Conservation (phyloP, 2,113 vertebrate species). For the Phrynocephalus versicolor region DNA sequence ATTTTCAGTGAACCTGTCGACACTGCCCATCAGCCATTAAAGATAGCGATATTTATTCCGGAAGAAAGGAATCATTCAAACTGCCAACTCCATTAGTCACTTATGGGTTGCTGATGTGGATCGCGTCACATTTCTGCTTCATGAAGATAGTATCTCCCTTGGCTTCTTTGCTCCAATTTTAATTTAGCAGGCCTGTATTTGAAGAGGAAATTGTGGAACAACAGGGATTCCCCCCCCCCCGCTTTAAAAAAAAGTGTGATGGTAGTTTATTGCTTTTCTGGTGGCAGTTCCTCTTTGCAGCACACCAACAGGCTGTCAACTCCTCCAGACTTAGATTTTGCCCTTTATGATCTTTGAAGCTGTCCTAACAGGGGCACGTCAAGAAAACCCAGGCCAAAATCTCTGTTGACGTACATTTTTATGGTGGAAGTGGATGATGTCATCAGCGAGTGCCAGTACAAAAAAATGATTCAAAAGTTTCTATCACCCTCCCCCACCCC, state of each 20-base stretch:
- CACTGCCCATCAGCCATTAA: neutral
- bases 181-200: too few relatives aligned
- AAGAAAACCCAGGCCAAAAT: neutral
- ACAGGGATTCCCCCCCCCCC: slow-evolving; percentile 58
- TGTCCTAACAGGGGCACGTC: too few relatives aligned
- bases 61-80: neutral
- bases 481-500: too few relatives aligned
- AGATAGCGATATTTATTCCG: neutral
- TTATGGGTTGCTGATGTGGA: neutral
- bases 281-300: slow-evolving; percentile 41
- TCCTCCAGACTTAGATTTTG: neutral
- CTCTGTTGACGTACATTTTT: too few relatives aligned
- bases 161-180: too few relatives aligned
- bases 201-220: slow-evolving; percentile 27
- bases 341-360: neutral
- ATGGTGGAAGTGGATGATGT: too few relatives aligned
- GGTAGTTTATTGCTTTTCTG: slow-evolving; percentile 32
- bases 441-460: too few relatives aligned
- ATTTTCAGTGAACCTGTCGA: neutral
- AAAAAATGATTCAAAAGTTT: too few relatives aligned
- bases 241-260: slow-evolving; percentile 11
- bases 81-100: neutral
- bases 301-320: neutral
- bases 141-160: slow-evolving; percentile 26
- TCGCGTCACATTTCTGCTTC: neutral